Evolutionary conservation across 2,113 vertebrate species (phyloP), one percentile per base, ranked within the genome.

Genomic region (Gadus macrocephalus): DNA sequence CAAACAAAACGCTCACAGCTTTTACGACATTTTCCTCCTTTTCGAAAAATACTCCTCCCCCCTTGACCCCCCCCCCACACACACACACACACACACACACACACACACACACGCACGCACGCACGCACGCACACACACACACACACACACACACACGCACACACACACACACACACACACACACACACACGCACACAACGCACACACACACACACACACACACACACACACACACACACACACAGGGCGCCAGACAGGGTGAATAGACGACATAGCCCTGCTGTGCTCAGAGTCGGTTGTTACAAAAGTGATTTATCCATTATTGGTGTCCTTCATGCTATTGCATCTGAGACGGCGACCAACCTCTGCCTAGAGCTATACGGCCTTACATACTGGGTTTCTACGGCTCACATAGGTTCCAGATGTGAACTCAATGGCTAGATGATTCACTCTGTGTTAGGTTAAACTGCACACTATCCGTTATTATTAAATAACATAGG

Each of bases 371-470:
- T 20, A 38, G 15, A 5, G 68, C 78, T 70, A 1, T 35, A 59
- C 69, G 62, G 71, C 65, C 56, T 53, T 64, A 71, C 71, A 71
- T 70, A 20, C 70, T 17, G 66, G 73, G 79, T 77, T 55, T 71
- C 67, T 73, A 70, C 76, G 65, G 79, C 66, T 71, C 20, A 72
- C 65, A 70, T 38, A 56, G 27, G 22, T 68, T 75, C 79, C 83
- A 87, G 83, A 86, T 87, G 79, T 84, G 83, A 76, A 79, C 74
- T 62, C 64, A 19, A 67, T 66, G 71, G 68, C 67, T 74, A 22
- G 25, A 73, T 66, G 69, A 71, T 78, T 74, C 72, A 35, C 74
- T 64, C 55, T 59, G 56, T 64, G 55, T 74, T 63, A 7, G 27
- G 25, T 35, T 68, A 27, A 59, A 28, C 42, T 49, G 7, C 42